Conservation (phyloP, 2,113 vertebrate genomes). For the Anas platyrhynchos region DNA sequence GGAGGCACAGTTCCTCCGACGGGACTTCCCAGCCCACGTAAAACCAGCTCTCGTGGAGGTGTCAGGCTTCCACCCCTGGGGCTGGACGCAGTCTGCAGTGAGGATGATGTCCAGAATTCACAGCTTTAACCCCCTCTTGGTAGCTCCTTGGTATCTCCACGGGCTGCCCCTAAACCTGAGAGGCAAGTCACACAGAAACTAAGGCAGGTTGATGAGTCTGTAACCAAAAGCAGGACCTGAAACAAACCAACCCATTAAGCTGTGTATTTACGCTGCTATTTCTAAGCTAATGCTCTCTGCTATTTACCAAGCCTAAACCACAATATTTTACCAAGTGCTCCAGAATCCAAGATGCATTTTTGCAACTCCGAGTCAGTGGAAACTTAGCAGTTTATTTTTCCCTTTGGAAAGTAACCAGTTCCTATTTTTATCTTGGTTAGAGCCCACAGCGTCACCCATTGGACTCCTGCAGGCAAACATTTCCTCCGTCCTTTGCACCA, state of each 20-base stretch:
- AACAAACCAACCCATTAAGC: slow-evolving; percentile 24
- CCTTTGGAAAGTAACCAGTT: slow-evolving; percentile 47
- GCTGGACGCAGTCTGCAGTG: not conserved
- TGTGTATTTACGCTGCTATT: slow-evolving; percentile 44
- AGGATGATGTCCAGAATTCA: not conserved
- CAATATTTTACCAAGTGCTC: slow-evolving; percentile 61
- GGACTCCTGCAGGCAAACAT: slow-evolving; percentile 47
- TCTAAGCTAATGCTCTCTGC: slow-evolving; percentile 54
- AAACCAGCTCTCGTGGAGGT: not conserved
- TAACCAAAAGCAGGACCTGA: slow-evolving; percentile 29
- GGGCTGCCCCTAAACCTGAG: no score
- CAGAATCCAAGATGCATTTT: slow-evolving; percentile 61
- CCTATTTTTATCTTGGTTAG: slow-evolving; percentile 39
- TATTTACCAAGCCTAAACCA: slow-evolving; percentile 51
- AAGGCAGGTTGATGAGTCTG: slow-evolving; percentile 14
- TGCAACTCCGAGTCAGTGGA: slow-evolving; percentile 65
- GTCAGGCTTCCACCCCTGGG: not conserved
- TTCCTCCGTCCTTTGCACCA: not conserved
- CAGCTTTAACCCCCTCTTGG: not conserved
- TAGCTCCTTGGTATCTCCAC: not conserved
- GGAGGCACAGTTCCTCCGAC: not conserved
- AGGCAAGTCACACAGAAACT: not conserved
- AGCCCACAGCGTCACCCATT: slow-evolving; percentile 21
- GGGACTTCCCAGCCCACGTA: not conserved
- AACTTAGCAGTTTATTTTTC: slow-evolving; percentile 67